phyloP scores from a whole-genome alignment of 2,888 invertebrate genomes.

The Drosophila mercatorum region DNA sequence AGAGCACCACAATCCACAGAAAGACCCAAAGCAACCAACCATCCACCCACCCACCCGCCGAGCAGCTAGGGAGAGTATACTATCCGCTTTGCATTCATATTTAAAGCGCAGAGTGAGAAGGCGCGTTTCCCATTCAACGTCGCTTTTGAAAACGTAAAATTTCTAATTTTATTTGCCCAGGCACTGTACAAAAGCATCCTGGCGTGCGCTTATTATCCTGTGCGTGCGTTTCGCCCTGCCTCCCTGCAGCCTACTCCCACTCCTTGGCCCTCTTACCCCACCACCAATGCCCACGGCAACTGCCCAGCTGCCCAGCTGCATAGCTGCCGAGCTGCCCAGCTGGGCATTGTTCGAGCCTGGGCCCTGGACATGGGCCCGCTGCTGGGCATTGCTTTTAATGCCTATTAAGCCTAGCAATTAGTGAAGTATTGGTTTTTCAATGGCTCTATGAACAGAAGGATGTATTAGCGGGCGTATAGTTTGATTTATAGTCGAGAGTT shows the following conservation, averaged over 20 bases:
- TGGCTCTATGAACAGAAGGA: conserved; percentile 37
- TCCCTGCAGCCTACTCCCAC: conserved; percentile 10
- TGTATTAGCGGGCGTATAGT: conserved; percentile 22
- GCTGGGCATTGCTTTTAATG: conserved; percentile 76
- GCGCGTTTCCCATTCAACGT: conserved; percentile 47
- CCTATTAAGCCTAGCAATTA: conserved; percentile 77
- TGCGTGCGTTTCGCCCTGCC: conserved; percentile 54
- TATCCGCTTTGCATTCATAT: conserved; percentile 66
- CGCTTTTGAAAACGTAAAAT: conserved; percentile 75
- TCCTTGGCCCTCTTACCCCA: background rate
- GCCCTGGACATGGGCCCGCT: conserved; percentile 57
- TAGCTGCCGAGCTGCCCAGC: conserved; percentile 34
- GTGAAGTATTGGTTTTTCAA: conserved; percentile 75
- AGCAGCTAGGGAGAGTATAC: conserved; percentile 4
- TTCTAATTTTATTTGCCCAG: conserved; percentile 77
- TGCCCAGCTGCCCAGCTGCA: conserved; percentile 21
- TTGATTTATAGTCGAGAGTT: conserved; percentile 65
- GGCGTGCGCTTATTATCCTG: conserved; percentile 78
- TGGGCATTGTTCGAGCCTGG: conserved; percentile 63
- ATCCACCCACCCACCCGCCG: background rate
- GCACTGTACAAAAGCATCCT: conserved; percentile 76
- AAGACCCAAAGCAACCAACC: conserved; percentile 1
- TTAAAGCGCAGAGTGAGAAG: conserved; percentile 57
- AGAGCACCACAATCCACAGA: conserved; percentile 15
- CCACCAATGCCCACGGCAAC: conserved; percentile 9